Percentiles rank a stretch among this genome's conserved stretches.
Conservation (phyloP, 2,113 vertebrate genomes). For the Egretta garzetta region DNA sequence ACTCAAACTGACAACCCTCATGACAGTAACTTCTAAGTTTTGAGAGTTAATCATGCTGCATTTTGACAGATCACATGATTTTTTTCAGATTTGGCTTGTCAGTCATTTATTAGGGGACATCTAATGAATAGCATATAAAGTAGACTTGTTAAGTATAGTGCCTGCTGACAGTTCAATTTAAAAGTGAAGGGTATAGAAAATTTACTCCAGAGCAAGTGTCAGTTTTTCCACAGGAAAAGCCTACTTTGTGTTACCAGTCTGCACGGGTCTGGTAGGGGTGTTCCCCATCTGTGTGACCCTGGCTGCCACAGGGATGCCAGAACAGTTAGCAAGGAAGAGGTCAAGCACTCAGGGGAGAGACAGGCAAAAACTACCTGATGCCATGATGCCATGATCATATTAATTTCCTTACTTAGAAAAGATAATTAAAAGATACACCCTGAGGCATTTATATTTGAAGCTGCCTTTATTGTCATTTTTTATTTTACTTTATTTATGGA, state of each 20-base stretch:
- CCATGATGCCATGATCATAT: neutral
- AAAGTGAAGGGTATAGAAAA: slow-evolving; percentile 24
- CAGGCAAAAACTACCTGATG: neutral
- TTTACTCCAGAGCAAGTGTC: neutral
- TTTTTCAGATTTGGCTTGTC: slow-evolving; percentile 11
- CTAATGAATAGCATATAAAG: slow-evolving; percentile 19
- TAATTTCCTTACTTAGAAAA: slow-evolving; percentile 39
- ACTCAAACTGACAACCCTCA: slow-evolving; percentile 18
- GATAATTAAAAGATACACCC: neutral
- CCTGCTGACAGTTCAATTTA: slow-evolving; percentile 35
- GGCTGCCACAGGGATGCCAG: neutral
- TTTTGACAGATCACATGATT: slow-evolving; percentile 11
- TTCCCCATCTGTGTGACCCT: neutral
- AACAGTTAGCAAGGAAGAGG: slow-evolving; percentile 14
- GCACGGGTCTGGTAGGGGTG: neutral
- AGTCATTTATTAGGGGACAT: slow-evolving; percentile 35
- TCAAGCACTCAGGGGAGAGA: neutral
- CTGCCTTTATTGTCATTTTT: neutral
- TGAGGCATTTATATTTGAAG: slow-evolving; percentile 11
- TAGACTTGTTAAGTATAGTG: slow-evolving; percentile 19
- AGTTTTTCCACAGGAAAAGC: slow-evolving; percentile 1
- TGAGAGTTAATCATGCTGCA: slow-evolving; percentile 13
- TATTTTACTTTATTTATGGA: neutral
- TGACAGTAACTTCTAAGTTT: neutral
- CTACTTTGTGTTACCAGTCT: neutral